These are phyloP conservation scores for Megaceryle alcyon DNA, from an alignment of 2,797 vertebrate genomes.

Conservation along the genomic window DNA sequence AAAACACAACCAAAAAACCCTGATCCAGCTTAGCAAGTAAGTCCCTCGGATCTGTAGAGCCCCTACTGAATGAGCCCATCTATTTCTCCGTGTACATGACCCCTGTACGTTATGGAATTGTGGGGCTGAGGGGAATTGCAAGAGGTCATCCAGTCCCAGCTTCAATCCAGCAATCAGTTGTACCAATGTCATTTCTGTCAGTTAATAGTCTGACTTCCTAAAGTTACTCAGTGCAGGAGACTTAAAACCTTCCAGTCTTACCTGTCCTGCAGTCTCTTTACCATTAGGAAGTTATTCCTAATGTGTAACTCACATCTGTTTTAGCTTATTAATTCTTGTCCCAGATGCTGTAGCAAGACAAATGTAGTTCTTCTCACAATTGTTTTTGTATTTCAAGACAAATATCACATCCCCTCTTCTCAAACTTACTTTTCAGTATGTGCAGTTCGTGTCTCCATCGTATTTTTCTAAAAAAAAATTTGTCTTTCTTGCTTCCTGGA, in stretches of 20 bases:
- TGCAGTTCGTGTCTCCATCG: not conserved
- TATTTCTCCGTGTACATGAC: not conserved
- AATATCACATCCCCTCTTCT: not conserved
- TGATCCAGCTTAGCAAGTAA: constrained; percentile 50
- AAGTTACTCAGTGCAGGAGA: not conserved
- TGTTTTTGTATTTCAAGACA: not conserved
- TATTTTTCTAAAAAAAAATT: not conserved
- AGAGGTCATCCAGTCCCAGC: constrained; percentile 2
- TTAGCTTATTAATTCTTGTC: not conserved
- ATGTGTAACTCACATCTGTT: not conserved
- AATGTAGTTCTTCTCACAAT: not conserved
- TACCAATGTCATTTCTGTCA: not conserved
- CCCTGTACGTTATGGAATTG: not conserved
- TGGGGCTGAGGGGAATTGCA: not conserved
- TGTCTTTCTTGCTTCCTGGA: not conserved
- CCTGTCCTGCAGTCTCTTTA: not conserved
- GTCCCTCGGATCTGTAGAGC: constrained; percentile 31
- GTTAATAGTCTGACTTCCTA: not conserved
- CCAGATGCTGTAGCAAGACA: not conserved
- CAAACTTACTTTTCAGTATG: not conserved
- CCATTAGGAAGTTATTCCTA: not conserved
- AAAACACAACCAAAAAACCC: constrained; percentile 20
- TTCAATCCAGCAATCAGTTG: not conserved
- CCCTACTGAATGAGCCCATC: not conserved
- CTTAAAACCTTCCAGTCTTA: not conserved